Evolutionary conservation across 2,888 invertebrate species (phyloP).

Genomic region (Hesperia comma): DNA sequence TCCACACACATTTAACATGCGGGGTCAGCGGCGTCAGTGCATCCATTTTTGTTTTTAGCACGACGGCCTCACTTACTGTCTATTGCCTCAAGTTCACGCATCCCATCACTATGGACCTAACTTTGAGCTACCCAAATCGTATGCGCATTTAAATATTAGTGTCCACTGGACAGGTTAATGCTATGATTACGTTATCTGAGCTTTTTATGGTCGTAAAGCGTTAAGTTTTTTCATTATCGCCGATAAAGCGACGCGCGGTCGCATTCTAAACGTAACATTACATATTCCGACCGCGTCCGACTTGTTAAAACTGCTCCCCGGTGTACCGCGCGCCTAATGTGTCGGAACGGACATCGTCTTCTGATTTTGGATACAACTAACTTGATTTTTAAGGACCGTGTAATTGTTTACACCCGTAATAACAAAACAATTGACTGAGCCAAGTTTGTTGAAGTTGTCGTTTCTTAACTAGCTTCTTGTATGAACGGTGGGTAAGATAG

Average conservation of each 20-base stretch:
- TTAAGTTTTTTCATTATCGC: slow-evolving; percentile 68
- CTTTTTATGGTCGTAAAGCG: slow-evolving; percentile 49
- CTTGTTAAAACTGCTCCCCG: slow-evolving; percentile 71
- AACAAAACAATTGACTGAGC: neutral
- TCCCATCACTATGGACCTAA: neutral
- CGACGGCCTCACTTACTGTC: slow-evolving; percentile 2
- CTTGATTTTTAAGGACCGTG: slow-evolving; percentile 12
- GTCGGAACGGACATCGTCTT: slow-evolving; percentile 45
- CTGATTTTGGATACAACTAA: slow-evolving; percentile 5
- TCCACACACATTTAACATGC: slow-evolving; percentile 48
- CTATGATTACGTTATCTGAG: slow-evolving; percentile 45
- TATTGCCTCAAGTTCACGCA: slow-evolving; percentile 26
- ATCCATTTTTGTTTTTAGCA: slow-evolving; percentile 36
- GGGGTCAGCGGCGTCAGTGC: slow-evolving; percentile 46
- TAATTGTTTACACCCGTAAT: slow-evolving; percentile 17
- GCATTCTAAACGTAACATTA: slow-evolving; percentile 62
- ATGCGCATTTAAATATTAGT: slow-evolving; percentile 46
- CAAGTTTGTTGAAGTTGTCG: neutral
- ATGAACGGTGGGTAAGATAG: neutral
- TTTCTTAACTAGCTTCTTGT: neutral
- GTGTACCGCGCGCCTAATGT: slow-evolving; percentile 60
- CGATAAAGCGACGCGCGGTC: slow-evolving; percentile 59
- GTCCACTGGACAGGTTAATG: slow-evolving; percentile 49
- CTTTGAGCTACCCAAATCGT: slow-evolving; percentile 28
- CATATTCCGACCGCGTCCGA: slow-evolving; percentile 65